Base-by-base conservation (phyloP, 2,888 invertebrate genomes). In the Oscheius myriophilus region DNA sequence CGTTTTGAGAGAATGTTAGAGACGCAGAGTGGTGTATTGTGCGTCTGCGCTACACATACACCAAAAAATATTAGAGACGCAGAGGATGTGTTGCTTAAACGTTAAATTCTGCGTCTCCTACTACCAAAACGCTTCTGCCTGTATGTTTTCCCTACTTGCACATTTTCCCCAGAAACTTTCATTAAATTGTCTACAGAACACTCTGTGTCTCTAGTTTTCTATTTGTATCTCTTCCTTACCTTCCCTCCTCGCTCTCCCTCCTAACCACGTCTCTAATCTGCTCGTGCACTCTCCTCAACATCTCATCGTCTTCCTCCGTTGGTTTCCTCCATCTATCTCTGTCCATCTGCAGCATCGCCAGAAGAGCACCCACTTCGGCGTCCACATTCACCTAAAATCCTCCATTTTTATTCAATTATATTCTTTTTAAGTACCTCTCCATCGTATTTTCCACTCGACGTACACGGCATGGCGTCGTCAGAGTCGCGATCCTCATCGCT, bases 281-380 rank as follows among this genome's bases (percentile, higher is more conserved):
- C 45, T 78, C 72, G 39, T 78, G 78, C 2, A 74, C 23, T 49
- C 68, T 55, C 41, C 74, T 61, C 6, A 78, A 58, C 23, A 63
- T 51, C 49, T 72, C 68, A 33, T 73, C 78, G 49, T 78, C 73
- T 11, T 55, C 57, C 21, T 75, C 71, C 4, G 63, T 69, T 0
- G 74, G 70, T 26, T 53, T 51, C 7, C 55, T 11, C 12, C 43
- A 52, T 11, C 78, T 66, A 23, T 61, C 65, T 23, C 70, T 55
- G 25, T 78, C 78, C 21, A 78, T 65, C 23, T 66, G 65, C 6
- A 78, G 69, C 4, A 69, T 64, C 2, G 69, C 46, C 12, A 78
- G 59, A 21, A 73, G 43, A 33, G 45, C 41, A 26, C 25, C 26
- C 33, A 65, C 42, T 39, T 65, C 54, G n/a, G 14, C 46, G 11